Evolutionary conservation across 2,888 invertebrate genomes (phyloP).

Genomic region (Amphipyra berbera): DNA sequence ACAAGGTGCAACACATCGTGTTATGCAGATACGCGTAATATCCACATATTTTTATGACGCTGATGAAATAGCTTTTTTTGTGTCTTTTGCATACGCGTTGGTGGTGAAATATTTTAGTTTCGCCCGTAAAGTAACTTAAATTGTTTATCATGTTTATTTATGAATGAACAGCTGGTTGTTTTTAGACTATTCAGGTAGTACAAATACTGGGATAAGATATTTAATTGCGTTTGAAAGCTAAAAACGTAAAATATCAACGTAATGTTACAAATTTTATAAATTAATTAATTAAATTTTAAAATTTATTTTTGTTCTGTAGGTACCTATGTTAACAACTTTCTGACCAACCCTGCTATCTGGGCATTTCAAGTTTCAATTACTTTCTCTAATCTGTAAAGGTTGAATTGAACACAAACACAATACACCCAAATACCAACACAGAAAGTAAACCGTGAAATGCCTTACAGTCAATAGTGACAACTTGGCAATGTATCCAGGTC

Average conservation of each 20-base stretch:
- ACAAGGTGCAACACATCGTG: constrained; percentile 41
- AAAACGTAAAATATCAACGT: no score
- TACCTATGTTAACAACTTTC: no score
- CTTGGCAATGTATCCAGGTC: constrained; percentile 84
- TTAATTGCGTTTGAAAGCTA: no score
- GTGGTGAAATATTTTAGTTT: constrained; percentile 22
- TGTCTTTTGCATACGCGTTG: constrained; percentile 9
- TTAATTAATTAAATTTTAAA: no score
- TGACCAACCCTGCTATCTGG: no score
- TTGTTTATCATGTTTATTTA: constrained; percentile 13
- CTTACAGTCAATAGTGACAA: constrained; percentile 65
- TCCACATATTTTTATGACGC: constrained; percentile 22
- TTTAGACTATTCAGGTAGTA: neutral
- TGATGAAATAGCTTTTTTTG: constrained; percentile 21
- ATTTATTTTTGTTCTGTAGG: no score
- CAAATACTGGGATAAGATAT: no score
- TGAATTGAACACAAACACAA: neutral
- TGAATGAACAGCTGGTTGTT: constrained; percentile 18
- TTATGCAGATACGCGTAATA: constrained; percentile 36
- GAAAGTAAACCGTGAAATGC: constrained; percentile 39
- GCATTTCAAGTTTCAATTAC: no score
- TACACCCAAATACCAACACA: constrained; percentile 29
- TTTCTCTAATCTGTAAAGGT: neutral
- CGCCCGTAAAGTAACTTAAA: constrained; percentile 1
- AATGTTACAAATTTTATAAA: no score